Evolutionary conservation across 2,113 vertebrate genomes (phyloP).

Genomic region (Chunga burmeisteri): DNA sequence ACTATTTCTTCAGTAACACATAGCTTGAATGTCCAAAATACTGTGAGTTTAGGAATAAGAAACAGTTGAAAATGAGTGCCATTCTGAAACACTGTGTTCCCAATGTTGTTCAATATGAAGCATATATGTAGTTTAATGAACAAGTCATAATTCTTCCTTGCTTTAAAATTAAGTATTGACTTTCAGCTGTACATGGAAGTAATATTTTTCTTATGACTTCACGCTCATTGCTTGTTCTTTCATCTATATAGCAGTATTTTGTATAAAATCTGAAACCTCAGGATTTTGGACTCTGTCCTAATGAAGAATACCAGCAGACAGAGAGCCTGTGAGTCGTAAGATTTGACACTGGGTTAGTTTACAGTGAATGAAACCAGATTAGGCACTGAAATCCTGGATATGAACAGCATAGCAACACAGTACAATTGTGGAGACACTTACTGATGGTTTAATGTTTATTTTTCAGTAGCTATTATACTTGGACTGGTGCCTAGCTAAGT

Average conservation of each 20-base stretch:
- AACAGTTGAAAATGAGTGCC: not conserved
- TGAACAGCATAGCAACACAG: conserved; percentile 19
- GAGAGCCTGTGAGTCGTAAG: not conserved
- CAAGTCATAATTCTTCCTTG: not conserved
- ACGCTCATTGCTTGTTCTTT: not conserved
- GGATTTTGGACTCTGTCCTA: not conserved
- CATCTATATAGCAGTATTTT: not conserved
- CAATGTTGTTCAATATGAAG: not conserved
- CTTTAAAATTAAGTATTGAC: not conserved
- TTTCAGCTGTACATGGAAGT: not conserved
- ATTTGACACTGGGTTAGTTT: conserved; percentile 17
- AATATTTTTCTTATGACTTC: conserved; percentile 6
- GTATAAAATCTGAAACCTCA: not conserved
- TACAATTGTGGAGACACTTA: conserved; percentile 23
- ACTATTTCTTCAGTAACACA: not conserved
- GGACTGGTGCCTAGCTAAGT: conserved; percentile 37
- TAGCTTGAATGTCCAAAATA: not conserved
- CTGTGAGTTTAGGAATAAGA: not conserved
- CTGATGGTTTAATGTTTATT: conserved; percentile 42
- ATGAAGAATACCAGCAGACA: conserved; percentile 11
- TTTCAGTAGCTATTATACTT: conserved; percentile 58
- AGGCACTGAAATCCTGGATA: conserved; percentile 14
- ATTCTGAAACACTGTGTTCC: not conserved
- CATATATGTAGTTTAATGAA: not conserved
- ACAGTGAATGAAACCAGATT: conserved; percentile 46